phyloP scores from a whole-genome alignment of 2,888 invertebrate genomes.

The Drosophila cyrtoloma region DNA sequence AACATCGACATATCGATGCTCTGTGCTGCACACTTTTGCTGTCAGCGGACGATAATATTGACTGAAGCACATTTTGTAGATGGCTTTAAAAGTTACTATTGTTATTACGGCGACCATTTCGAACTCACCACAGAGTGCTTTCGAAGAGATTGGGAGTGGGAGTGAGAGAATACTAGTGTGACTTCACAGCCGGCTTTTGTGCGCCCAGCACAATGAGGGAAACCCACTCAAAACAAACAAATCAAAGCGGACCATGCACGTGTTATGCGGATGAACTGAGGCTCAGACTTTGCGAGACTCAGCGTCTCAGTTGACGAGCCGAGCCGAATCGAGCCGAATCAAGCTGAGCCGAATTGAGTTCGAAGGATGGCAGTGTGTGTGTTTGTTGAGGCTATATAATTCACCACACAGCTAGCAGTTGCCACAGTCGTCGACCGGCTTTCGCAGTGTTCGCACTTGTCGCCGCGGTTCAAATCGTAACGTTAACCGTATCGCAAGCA shows the following conservation, averaged over 20 bases:
- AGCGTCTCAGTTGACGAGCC: conserved; percentile 9
- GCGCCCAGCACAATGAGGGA: conserved; percentile 14
- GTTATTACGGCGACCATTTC: background rate
- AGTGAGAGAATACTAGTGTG: conserved; percentile 3
- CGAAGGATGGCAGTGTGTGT: conserved; percentile 28
- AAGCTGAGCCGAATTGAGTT: conserved; percentile 23
- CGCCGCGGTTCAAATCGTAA: conserved; percentile 27
- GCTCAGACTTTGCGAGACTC: conserved; percentile 20
- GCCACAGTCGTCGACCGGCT: conserved; percentile 77
- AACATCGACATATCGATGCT: background rate
- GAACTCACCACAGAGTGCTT: conserved; percentile 5
- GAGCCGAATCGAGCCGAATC: conserved; percentile 1
- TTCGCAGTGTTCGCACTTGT: conserved; percentile 63
- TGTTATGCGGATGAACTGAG: conserved; percentile 43
- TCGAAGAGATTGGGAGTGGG: background rate
- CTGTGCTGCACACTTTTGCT: conserved; percentile 4
- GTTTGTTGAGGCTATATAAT: conserved; percentile 52
- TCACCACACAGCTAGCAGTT: conserved; percentile 58
- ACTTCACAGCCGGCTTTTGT: conserved; percentile 51
- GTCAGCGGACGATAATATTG: conserved; percentile 38
- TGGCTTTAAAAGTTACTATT: conserved; percentile 32
- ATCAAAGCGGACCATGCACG: conserved; percentile 58
- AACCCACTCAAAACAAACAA: conserved; percentile 67
- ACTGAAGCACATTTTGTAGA: conserved; percentile 10
- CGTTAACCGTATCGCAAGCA: conserved; percentile 1